Evolutionary conservation across 92 coral and sea anemone genomes (phyloP), one percentile per base, ranked within the genome.

Genomic region (Epizoanthus ramosus): DNA sequence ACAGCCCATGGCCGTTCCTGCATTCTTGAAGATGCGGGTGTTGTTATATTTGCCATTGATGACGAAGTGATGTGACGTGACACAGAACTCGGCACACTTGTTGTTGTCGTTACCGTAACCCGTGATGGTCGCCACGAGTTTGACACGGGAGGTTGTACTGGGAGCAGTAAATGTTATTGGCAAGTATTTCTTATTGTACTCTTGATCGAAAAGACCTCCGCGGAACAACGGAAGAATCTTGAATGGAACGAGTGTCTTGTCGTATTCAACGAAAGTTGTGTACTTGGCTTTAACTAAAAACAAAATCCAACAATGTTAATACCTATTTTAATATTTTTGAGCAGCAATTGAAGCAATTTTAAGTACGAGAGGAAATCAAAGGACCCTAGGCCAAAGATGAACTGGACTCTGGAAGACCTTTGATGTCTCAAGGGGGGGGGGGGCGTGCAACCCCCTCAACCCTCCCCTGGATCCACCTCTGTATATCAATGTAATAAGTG

Each of bases 51-150:
- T 19, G 9, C 43, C 73, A 59, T 87, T 87, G 83, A 96, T 80
- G 10, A 92, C 79, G 77, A 96, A 96, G 74, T 93, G 95, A 70
- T 96, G 99, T 15, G 99, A 90, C 35, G 99, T 96, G 57, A 96
- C 90, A 57, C 99, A 96, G 79, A 87, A 87, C 18, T 95, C 96
- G 2, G 99, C 97, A 74, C 99, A 96, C 85, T 93, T 86, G 74
- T 94, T 90, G 81, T 96, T 92, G 85, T 96, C 99, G 50, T 89
- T 94, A 10, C 99, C 99, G 53, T 92, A 97, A 7, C 99, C 99
- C 7, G 99, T 96, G 57, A 96, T 96, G 3, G 91, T 87, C 14
- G 99, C 98, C 22, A 96, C 99, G 31, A 96, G 94, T 61, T 94
- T 90, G 24, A 96, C 98, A 31, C 85, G 87, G 57, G 91, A 87